These are phyloP conservation scores for Mythimna impura DNA, from an alignment of 2,888 invertebrate species.

Conservation along the genomic window DNA sequence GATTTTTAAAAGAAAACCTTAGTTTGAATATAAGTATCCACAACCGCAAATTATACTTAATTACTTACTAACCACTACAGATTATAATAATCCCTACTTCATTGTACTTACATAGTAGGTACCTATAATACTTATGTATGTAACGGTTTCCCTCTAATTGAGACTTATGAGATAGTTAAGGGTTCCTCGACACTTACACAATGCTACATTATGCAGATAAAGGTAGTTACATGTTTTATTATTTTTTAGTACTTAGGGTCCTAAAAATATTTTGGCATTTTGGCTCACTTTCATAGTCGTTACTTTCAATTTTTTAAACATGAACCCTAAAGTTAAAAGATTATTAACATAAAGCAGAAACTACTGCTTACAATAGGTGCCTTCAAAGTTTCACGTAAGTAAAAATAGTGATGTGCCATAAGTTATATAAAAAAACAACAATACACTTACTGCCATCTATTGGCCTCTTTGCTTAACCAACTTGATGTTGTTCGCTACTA, in stretches of 20 bases:
- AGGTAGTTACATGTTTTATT: neutral
- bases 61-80: constrained; percentile 36
- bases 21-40: neutral
- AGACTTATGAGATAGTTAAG: constrained; percentile 53
- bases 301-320: neutral
- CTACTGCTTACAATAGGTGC: neutral
- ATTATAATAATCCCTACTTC: constrained; percentile 44
- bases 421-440: constrained; percentile 6
- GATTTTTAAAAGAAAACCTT: too few species aligned
- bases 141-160: constrained; percentile 52
- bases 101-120: constrained; percentile 14
- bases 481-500: constrained; percentile 7
- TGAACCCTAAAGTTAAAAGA: neutral
- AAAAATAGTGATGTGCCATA: neutral
- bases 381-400: neutral
- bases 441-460: constrained; percentile 53
- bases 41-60: constrained; percentile 24
- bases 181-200: constrained; percentile 21
- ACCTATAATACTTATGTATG: constrained; percentile 48
- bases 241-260: neutral
- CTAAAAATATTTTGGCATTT: neutral
- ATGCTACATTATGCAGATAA: constrained; percentile 2
- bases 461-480: neutral
- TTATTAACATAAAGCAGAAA: neutral
- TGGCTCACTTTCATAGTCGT: neutral